These are phyloP conservation scores for Cariama cristata DNA, from an alignment of 2,113 vertebrate genomes.

Conservation along the genomic window DNA sequence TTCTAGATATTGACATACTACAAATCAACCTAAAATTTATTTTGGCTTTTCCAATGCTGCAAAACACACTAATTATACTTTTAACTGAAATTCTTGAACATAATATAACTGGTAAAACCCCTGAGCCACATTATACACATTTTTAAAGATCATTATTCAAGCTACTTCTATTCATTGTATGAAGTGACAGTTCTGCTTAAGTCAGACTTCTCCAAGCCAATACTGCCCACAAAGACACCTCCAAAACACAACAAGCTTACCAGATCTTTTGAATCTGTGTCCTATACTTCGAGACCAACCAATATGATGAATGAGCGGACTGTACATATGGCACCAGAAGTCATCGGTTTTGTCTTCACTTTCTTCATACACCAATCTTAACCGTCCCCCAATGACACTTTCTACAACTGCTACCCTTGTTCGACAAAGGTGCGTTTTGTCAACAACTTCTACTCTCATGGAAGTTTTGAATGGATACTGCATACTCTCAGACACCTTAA, in stretches of 20 bases:
- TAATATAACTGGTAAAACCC: neutral
- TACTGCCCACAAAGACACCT: neutral
- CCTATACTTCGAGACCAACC: slow-evolving; percentile 98
- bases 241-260: slow-evolving; percentile 69
- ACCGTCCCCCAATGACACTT: slow-evolving; percentile 91
- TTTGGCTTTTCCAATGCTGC: neutral
- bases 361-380: slow-evolving; percentile 94
- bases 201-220: neutral
- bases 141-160: neutral
- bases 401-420: slow-evolving; percentile 95
- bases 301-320: slow-evolving; percentile 94
- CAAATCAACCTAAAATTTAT: neutral
- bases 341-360: slow-evolving; percentile 93
- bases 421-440: slow-evolving; percentile 95
- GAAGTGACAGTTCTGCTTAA: neutral
- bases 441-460: slow-evolving; percentile 98
- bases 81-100: neutral
- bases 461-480: slow-evolving; percentile 96
- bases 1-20: neutral
- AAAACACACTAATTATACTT: neutral
- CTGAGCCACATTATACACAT: rapidly evolving
- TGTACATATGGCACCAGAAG: slow-evolving; percentile 99
- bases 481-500: slow-evolving; percentile 92
- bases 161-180: neutral
- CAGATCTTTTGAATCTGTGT: slow-evolving; percentile 96